Base-by-base conservation (phyloP, 2,888 invertebrate species). In the Dascillus cervinus region DNA sequence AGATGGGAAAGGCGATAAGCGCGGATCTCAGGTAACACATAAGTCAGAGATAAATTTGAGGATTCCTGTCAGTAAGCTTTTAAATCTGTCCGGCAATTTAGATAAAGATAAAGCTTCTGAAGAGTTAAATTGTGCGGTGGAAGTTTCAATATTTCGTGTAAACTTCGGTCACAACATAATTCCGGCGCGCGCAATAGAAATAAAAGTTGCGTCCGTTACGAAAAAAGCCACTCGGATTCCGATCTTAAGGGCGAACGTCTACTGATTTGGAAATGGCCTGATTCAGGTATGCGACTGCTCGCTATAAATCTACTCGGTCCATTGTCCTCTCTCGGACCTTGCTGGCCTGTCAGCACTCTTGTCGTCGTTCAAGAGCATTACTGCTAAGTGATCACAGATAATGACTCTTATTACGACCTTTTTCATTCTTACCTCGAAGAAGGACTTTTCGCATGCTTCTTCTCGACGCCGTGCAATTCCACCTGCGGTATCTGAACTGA, bases 381-480 rank as follows among this genome's bases (percentile, higher is more conserved):
- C 23, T 28, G 24, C 33, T 29, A 37, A 32, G 15, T 32, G 32
- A 28, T 32, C 25, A 25, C 32, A 32, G 28, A 32, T 37, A 25
- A 34, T 34, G 20, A 34, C 25, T 8, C 17, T 4, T 17, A 17
- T 17, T 17, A 17, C 4, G 8, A 6, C 17, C 8, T 17, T 17
- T 17, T n/a, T 12, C 11, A 11, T 29, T 50, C 70, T 72, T 66
- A 92, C 91, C 91, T 74, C 82, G 79, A 61, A 84, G 71, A 38
- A 92, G 72, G 56, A 92, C 85, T 67, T 87, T 87, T 60, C 82
- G 78, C 65, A 89, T 77, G 45, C 86, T 87, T 46, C 80, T 73
- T 47, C 82, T 74, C 41, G 81, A 75, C 1, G 86, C 80, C 32
- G 88, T 87, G 62, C 91, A 91, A 64, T 91, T 91, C 91, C 90